Evolutionary conservation across 2,113 vertebrate species (phyloP).

Genomic region (Embiotoca jacksoni): DNA sequence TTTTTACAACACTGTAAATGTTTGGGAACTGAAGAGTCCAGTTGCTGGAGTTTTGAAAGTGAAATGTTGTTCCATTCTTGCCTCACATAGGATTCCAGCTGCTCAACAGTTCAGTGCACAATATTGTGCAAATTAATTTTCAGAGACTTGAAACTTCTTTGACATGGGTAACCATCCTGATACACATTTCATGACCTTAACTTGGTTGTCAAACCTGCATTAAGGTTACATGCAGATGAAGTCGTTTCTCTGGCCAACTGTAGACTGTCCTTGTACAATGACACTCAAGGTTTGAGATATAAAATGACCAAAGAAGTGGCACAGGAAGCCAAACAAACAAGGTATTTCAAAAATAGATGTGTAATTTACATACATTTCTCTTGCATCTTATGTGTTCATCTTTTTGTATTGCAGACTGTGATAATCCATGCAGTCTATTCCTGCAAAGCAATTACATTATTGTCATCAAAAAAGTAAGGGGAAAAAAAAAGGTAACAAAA

Average conservation of each 20-base stretch:
- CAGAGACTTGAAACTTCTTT: neutral
- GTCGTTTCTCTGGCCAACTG: neutral
- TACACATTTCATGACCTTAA: neutral
- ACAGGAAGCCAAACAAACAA: too few species aligned
- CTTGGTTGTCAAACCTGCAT: constrained; percentile 8
- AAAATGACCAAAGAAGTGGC: neutral
- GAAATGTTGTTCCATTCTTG: neutral
- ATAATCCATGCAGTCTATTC: too few species aligned
- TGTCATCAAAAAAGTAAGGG: too few species aligned
- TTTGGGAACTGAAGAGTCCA: too few species aligned
- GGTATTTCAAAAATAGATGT: neutral
- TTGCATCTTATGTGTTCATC: too few species aligned
- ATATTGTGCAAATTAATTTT: neutral
- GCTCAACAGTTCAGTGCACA: neutral
- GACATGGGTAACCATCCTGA: neutral
- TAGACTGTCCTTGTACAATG: neutral
- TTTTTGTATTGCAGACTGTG: too few species aligned
- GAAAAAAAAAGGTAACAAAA: too few species aligned
- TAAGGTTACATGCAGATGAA: constrained; percentile 4
- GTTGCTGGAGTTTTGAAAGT: too few species aligned
- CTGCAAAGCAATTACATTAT: too few species aligned
- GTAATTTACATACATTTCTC: too few species aligned
- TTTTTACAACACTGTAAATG: too few species aligned
- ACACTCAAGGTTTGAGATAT: neutral
- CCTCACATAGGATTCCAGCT: neutral